phyloP scores from a whole-genome alignment of 2,797 vertebrate genomes.

The Sternarchorhynchus goeldii region DNA sequence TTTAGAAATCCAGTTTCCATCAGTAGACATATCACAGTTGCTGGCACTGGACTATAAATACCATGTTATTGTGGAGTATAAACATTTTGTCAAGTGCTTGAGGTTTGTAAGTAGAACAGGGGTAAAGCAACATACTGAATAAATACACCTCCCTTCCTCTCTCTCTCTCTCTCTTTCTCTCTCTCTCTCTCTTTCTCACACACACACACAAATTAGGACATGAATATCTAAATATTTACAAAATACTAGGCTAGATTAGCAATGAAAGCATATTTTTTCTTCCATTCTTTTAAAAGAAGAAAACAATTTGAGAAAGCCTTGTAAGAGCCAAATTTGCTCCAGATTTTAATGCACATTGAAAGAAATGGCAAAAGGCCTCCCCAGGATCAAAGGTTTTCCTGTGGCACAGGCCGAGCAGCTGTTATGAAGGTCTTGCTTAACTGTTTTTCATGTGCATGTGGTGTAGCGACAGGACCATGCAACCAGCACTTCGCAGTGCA shows the following conservation, averaged over 20 bases:
- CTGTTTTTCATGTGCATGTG: background rate
- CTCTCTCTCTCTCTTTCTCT: background rate
- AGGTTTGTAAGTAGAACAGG: too few relatives aligned
- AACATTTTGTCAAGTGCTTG: too few relatives aligned
- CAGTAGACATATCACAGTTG: too few relatives aligned
- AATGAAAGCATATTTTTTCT: background rate
- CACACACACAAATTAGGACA: too few relatives aligned
- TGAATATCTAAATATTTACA: too few relatives aligned
- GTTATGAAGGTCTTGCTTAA: background rate
- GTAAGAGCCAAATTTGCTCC: background rate
- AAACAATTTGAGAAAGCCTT: background rate
- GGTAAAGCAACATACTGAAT: background rate
- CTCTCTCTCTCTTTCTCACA: too few relatives aligned
- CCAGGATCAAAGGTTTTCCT: background rate
- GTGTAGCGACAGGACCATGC: background rate
- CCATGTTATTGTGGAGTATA: too few relatives aligned
- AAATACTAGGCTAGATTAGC: background rate
- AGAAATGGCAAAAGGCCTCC: background rate
- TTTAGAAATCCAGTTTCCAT: too few relatives aligned
- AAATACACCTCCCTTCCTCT: background rate
- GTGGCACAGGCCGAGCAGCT: background rate
- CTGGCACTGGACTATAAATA: too few relatives aligned
- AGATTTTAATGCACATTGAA: background rate
- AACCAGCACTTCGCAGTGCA: background rate
- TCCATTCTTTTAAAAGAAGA: background rate